phyloP scores from a whole-genome alignment of 2,888 invertebrate species.

The Mythimna loreyi region DNA sequence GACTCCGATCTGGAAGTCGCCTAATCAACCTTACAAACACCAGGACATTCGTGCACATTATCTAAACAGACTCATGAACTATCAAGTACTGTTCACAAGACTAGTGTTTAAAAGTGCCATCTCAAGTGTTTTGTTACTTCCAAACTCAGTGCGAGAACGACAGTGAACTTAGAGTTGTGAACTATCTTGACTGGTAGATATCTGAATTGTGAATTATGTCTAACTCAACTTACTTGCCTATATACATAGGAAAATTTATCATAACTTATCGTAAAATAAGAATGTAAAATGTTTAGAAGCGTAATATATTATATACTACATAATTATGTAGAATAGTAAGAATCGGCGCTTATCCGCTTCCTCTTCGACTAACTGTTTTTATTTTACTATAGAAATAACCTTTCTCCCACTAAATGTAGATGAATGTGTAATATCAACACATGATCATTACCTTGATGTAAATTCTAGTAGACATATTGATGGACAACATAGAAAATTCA shows the following conservation, averaged over 20 bases:
- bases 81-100: conserved; percentile 31
- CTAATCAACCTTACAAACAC: conserved; percentile 78
- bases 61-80: conserved; percentile 30
- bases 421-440: conserved; percentile 11
- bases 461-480: background rate
- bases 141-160: conserved; percentile 39
- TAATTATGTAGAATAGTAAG: conserved; percentile 40
- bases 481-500: conserved; percentile 11
- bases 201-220: conserved; percentile 55
- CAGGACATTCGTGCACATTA: conserved; percentile 19
- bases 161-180: conserved; percentile 43
- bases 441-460: conserved; percentile 10
- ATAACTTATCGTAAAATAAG: conserved; percentile 56
- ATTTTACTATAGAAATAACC: conserved; percentile 42
- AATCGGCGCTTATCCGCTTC: conserved; percentile 34
- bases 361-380: conserved; percentile 40
- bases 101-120: conserved; percentile 33
- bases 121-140: conserved; percentile 42
- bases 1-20: conserved; percentile 96
- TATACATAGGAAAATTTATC: conserved; percentile 43
- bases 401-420: conserved; percentile 28
- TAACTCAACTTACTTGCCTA: conserved; percentile 55
- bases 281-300: conserved; percentile 63
- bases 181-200: conserved; percentile 51
- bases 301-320: conserved; percentile 49